Evolutionary conservation across 2,113 vertebrate genomes (phyloP), one percentile per base, ranked within the genome.

Genomic region (Callipepla californica): DNA sequence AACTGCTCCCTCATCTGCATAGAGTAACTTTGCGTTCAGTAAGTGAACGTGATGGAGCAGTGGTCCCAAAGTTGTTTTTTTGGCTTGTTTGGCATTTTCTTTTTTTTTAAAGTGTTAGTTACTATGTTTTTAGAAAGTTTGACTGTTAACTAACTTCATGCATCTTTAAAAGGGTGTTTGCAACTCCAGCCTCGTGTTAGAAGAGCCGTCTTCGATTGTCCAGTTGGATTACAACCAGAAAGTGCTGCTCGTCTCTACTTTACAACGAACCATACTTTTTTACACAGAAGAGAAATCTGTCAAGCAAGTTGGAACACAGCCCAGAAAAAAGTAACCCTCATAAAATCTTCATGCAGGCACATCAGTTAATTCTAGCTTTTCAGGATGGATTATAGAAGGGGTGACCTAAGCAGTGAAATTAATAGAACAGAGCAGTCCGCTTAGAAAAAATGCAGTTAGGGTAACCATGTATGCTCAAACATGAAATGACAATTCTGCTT

Each of bases 181-280:
- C 95, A 98, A 97, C 62, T 98, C 99, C 8, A 97, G 96, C 68
- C 87, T 99, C 85, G 96, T 99, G 69, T 67, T 99, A 70, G 99
- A 99, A 89, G 99, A 99, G 93, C 88, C 98, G 0, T 98, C 98
- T 36, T 98, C 98, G 0, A 97, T 99, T 51, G 99, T 99, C 17
- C 99, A 99, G 96, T 81, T 99, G 96, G 99, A 99, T 75, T 99
- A 99, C 92, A 98, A 97, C 95, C 99, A 99, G 95, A 99, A 98
- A 86, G 97, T 99, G 48, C 97, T 99, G 86, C 98, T 99, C 9
- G 96, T 99, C 72, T 99, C 99, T 4, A 99, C 99, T 10, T 87
- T 97, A 38, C 99, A 99, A 73, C 95, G 99, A 28, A 98, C 98
- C 44, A 89, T 99, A n/a, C 98, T 99, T 10, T 99, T 98, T 91